Evolutionary conservation across 64 coral and sea anemone species (phyloP).

Genomic region (Exaiptasia diaphana): DNA sequence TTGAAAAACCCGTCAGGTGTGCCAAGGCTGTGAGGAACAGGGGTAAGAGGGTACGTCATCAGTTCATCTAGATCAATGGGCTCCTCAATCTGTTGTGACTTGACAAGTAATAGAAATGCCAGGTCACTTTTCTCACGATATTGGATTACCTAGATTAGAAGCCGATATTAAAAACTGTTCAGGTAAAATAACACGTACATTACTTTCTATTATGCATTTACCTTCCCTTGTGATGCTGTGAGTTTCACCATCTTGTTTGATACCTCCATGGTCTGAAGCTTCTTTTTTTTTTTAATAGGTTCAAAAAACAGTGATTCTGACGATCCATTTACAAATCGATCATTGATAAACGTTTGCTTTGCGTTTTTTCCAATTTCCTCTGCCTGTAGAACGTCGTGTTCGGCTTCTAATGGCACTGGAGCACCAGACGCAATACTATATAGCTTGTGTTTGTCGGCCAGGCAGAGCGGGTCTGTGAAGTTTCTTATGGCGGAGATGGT

Average conservation of each 20-base stretch:
- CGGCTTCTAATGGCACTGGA: slow-evolving; percentile 6
- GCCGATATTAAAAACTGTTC: background rate
- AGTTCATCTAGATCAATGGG: slow-evolving; percentile 10
- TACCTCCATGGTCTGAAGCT: slow-evolving; percentile 41
- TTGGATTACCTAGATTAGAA: background rate
- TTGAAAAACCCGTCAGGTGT: slow-evolving; percentile 9
- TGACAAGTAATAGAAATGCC: slow-evolving; percentile 2
- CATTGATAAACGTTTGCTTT: slow-evolving; percentile 18
- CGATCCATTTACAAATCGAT: background rate
- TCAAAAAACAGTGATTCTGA: slow-evolving; percentile 23
- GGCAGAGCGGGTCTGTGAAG: slow-evolving; percentile 38
- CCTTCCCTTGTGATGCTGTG: slow-evolving; percentile 51
- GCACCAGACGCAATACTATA: slow-evolving; percentile 34
- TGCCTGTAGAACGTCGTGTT: slow-evolving; percentile 24
- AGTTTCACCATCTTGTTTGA: slow-evolving; percentile 33
- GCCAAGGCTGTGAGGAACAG: slow-evolving; percentile 34
- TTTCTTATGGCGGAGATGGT: slow-evolving; percentile 22
- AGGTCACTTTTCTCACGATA: slow-evolving; percentile 27
- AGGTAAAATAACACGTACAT: background rate
- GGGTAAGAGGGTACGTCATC: slow-evolving; percentile 3
- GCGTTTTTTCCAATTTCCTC: slow-evolving; percentile 40
- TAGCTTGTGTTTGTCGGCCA: slow-evolving; percentile 31
- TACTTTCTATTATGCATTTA: background rate
- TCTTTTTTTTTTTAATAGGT: slow-evolving; percentile 51
- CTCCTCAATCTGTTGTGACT: background rate